Evolutionary conservation across 2,888 invertebrate species (phyloP), one percentile per base, ranked within the genome.

Genomic region (Stictocephala bisonia): DNA sequence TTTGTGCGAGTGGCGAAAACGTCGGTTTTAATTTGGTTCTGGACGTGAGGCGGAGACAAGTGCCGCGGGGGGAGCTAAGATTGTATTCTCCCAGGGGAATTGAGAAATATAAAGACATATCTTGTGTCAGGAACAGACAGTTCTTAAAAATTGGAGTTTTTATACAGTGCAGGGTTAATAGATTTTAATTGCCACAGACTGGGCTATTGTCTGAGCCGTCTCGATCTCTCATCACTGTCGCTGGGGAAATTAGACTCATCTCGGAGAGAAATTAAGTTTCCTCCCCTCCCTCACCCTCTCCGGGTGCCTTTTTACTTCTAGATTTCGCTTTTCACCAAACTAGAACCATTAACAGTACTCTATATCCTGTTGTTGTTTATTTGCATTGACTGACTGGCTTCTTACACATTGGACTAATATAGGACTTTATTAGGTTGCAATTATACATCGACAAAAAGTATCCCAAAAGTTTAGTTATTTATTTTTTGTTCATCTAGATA

Each of bases 1-100:
- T 24, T 41, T 72, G 70, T 56, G 53, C 31, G 15, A 13, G 58
- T 15, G 29, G 60, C 27, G 41, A 50, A 66, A 72, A 64, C 44
- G 72, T 72, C 66, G 50, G 64, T 50, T 72, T 66, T 72, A 72
- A 72, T 72, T 72, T 41, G 72, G 72, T 72, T 66, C 27, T 64
- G 64, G 44, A 64, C 64, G 40, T 44, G 64, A 64, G 27, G 22
- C 24, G 22, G 64, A 44, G 4, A 15, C 9, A n/a, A 6, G 4
- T 15, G 26, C 24, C 4, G 44, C 3, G 41, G 41, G 64, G 64
- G 64, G 13, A 40, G 60, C 11, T 2, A 40, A 64, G 64, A 64
- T 40, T 44, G 41, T 64, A 26, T 64, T 64, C 44, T 44, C 64
- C 6, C 26, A 18, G 60, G 35, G 44, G 27, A 64, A 41, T 64